Conservation (phyloP, 1,140 invertebrate species). For the Melitaea cinxia region DNA sequence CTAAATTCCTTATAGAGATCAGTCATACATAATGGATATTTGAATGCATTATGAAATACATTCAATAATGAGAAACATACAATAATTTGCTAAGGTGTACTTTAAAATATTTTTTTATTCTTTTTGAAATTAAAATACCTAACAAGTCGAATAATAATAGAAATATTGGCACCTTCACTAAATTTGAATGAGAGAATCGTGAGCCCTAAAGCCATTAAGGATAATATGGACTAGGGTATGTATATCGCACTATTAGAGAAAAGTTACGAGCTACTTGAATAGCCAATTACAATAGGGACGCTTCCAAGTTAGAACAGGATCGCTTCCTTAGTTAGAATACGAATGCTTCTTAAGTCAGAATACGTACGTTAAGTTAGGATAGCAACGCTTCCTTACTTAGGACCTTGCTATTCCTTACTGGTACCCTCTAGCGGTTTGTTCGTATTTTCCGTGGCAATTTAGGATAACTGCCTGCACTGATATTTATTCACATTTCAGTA, state of each 20-base stretch:
- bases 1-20: background rate
- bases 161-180: slow-evolving; percentile 2
- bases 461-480: slow-evolving; percentile 31
- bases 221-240: slow-evolving; percentile 35
- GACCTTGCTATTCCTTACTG: slow-evolving; percentile 40
- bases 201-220: slow-evolving; percentile 33
- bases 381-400: slow-evolving; percentile 34
- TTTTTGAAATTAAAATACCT: background rate
- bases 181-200: slow-evolving; percentile 31
- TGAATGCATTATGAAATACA: background rate
- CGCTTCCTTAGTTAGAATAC: slow-evolving; percentile 26
- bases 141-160: background rate
- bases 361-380: slow-evolving; percentile 12
- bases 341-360: slow-evolving; percentile 12
- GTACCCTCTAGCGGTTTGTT: slow-evolving; percentile 34
- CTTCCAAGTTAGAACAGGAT: slow-evolving; percentile 37
- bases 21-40: background rate
- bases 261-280: slow-evolving; percentile 54
- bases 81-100: too few species aligned
- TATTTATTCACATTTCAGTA: slow-evolving; percentile 31
- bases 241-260: slow-evolving; percentile 56
- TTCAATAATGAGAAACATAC: too few species aligned
- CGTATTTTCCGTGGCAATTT: slow-evolving; percentile 37
- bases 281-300: slow-evolving; percentile 56
- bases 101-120: background rate